These are phyloP conservation scores for Chrysaora quinquecirrha DNA, from an alignment of 30 jellyfish, hydroid and myxozoan species.

Conservation along the genomic window DNA sequence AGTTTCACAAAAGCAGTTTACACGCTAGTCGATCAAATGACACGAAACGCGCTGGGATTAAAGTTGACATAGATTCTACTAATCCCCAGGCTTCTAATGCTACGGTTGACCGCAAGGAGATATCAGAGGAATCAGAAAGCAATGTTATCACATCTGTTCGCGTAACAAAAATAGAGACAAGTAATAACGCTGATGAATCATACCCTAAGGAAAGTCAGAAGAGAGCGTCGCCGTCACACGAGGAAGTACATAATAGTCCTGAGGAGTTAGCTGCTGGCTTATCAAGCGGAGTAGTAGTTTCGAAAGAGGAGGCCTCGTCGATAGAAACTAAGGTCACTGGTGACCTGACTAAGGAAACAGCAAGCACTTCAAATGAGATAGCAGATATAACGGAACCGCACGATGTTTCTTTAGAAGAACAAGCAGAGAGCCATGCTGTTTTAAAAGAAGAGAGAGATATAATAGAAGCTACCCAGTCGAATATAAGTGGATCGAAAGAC, in stretches of 20 bases:
- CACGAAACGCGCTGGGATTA: constrained; percentile 34
- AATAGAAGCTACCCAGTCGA: not conserved
- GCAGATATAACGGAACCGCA: not conserved
- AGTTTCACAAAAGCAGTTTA: not conserved
- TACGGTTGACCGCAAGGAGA: constrained; percentile 39
- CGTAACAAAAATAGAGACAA: constrained; percentile 17
- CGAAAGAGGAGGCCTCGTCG: not conserved
- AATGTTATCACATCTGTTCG: constrained; percentile 67
- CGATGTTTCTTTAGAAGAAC: not conserved
- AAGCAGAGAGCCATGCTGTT: not conserved
- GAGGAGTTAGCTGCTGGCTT: not conserved
- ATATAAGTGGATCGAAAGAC: not conserved
- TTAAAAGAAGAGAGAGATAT: not conserved
- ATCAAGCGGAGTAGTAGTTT: not conserved
- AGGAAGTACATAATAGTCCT: not conserved
- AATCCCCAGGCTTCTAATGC: constrained; percentile 47
- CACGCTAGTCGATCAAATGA: constrained; percentile 11
- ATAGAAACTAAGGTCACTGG: not conserved
- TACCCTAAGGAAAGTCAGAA: not conserved
- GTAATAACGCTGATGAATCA: constrained; percentile 4
- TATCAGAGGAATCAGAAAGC: constrained; percentile 26
- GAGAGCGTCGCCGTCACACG: not conserved
- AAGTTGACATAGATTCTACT: constrained; percentile 45
- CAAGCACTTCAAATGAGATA: too few relatives aligned
- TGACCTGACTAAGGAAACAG: too few relatives aligned